Evolutionary conservation across 2,113 vertebrate genomes (phyloP).

Genomic region (Kryptolebias marmoratus): DNA sequence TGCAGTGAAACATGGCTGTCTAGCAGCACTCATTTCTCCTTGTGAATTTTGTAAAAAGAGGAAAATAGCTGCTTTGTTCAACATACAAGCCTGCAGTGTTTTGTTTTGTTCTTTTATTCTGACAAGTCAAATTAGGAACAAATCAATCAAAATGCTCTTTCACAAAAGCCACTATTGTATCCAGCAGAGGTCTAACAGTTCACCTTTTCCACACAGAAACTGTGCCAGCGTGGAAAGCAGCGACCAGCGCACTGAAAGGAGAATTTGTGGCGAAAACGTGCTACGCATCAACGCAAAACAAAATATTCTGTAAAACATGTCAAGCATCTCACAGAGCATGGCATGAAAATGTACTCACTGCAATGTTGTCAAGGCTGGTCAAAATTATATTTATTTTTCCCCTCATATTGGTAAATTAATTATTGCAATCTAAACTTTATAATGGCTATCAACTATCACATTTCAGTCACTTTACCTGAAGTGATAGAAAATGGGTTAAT

Average conservation of each 20-base stretch:
- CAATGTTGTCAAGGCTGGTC: too few relatives aligned
- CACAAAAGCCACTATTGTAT: slow-evolving; percentile 57
- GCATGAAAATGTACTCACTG: too few relatives aligned
- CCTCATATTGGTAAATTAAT: too few relatives aligned
- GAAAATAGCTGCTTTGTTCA: slow-evolving; percentile 48
- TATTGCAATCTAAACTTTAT: too few relatives aligned
- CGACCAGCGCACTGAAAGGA: slow-evolving; percentile 10
- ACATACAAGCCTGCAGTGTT: slow-evolving; percentile 8
- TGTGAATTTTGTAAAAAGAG: neutral
- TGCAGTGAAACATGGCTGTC: neutral
- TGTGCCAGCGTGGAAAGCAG: slow-evolving; percentile 52
- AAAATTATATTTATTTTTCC: too few relatives aligned
- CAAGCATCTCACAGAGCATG: too few relatives aligned
- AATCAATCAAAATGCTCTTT: slow-evolving; percentile 32
- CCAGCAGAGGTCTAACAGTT: slow-evolving; percentile 26
- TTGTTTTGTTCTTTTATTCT: slow-evolving; percentile 44
- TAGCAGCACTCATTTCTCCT: neutral
- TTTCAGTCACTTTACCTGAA: too few relatives aligned
- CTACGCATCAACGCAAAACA: too few relatives aligned
- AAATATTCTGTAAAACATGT: too few relatives aligned
- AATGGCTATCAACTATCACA: too few relatives aligned
- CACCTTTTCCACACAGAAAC: slow-evolving; percentile 58
- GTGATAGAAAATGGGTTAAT: too few relatives aligned
- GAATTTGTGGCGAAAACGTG: neutral
- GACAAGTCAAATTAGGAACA: slow-evolving; percentile 53